Evolutionary conservation across 2,113 vertebrate genomes (phyloP).

Genomic region (Sylvilagus bachmani): DNA sequence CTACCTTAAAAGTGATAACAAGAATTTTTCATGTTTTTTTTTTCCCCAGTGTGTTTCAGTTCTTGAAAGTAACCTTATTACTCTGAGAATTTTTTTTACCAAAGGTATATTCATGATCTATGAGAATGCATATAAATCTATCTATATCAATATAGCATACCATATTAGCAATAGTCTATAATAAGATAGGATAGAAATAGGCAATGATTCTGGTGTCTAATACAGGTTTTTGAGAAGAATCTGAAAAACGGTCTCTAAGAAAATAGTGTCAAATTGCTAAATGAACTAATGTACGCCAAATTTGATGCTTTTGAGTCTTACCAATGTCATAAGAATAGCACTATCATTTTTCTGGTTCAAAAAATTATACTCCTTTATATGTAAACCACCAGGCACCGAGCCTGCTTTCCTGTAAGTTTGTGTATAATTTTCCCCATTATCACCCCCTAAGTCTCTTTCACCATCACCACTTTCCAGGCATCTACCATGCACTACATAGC

Average conservation of each 20-base stretch:
- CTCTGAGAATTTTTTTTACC: too few relatives aligned
- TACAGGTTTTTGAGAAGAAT: conserved; percentile 2
- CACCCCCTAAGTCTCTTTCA: conserved; percentile 68
- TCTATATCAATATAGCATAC: neutral
- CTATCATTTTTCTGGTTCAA: conserved; percentile 52
- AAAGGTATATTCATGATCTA: too few relatives aligned
- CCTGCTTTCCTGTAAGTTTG: conserved; percentile 49
- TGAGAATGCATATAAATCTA: neutral
- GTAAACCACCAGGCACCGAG: neutral
- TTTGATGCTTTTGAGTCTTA: conserved; percentile 51
- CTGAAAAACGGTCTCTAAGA: neutral
- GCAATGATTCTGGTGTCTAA: neutral
- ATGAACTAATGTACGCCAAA: conserved; percentile 45
- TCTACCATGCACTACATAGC: conserved; percentile 57
- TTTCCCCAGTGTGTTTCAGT: neutral
- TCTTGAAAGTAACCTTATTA: too few relatives aligned
- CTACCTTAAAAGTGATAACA: neutral
- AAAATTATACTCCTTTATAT: conserved; percentile 5
- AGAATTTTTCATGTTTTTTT: neutral
- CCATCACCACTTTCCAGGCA: conserved; percentile 67
- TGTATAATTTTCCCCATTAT: conserved; percentile 70
- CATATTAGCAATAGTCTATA: neutral
- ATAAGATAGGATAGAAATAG: neutral
- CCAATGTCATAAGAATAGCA: conserved; percentile 22
- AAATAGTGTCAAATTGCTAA: conserved; percentile 32